Evolutionary conservation across 2,888 invertebrate genomes (phyloP).

Genomic region (Ernsta delagoae): DNA sequence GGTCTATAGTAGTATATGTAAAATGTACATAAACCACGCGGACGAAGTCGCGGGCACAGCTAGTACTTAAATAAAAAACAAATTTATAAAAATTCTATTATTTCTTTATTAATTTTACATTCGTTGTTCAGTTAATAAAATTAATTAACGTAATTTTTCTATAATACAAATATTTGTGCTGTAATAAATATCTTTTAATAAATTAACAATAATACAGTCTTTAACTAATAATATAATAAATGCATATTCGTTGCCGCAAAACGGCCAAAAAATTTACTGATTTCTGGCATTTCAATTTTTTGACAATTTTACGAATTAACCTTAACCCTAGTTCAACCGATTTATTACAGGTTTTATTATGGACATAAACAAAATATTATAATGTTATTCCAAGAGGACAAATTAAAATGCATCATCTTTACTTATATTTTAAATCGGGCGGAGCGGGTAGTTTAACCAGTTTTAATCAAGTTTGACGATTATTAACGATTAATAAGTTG

Average conservation of each 20-base stretch:
- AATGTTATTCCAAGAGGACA: too few relatives aligned
- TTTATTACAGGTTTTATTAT: neutral
- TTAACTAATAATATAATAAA: slow-evolving; percentile 50
- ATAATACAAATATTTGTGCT: slow-evolving; percentile 30
- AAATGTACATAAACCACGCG: too few relatives aligned
- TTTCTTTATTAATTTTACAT: slow-evolving; percentile 43
- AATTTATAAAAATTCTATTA: slow-evolving; percentile 24
- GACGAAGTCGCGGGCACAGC: too few relatives aligned
- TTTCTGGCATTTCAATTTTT: slow-evolving; percentile 48
- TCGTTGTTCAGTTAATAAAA: slow-evolving; percentile 46
- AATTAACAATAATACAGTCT: slow-evolving; percentile 75
- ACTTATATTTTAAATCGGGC: too few relatives aligned
- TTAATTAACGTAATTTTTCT: slow-evolving; percentile 37
- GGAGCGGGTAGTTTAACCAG: too few relatives aligned
- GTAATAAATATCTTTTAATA: slow-evolving; percentile 60
- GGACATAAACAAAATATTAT: too few relatives aligned
- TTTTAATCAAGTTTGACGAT: too few relatives aligned
- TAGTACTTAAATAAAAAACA: too few relatives aligned
- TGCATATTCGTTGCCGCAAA: slow-evolving; percentile 53
- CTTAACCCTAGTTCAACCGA: slow-evolving; percentile 1
- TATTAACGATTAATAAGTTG: too few relatives aligned
- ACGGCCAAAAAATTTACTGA: slow-evolving; percentile 57
- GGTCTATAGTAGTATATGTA: too few relatives aligned
- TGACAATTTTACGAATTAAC: slow-evolving; percentile 68
- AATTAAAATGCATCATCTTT: too few relatives aligned